phyloP scores from a whole-genome alignment of 2,797 vertebrate genomes.

The Pampus argenteus region DNA sequence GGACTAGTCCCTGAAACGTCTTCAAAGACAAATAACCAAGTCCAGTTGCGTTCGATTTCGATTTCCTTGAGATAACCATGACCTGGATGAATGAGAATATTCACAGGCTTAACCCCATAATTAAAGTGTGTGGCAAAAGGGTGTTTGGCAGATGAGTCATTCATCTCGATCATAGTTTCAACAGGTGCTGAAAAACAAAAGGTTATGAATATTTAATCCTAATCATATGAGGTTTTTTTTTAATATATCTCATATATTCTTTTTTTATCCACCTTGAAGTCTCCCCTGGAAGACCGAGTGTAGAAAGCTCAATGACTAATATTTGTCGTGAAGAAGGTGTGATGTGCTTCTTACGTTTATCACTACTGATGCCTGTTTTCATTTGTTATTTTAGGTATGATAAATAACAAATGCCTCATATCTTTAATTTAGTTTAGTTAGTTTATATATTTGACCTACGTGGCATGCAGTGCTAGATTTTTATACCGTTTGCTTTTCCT shows the following conservation, averaged over 20 bases:
- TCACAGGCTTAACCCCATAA: no score
- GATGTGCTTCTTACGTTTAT: conserved; percentile 40
- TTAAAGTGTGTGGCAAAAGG: background rate
- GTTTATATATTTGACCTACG: background rate
- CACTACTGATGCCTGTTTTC: conserved; percentile 36
- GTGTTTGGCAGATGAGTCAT: conserved; percentile 1
- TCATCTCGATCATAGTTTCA: conserved; percentile 22
- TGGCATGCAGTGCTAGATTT: background rate
- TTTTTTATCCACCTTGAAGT: conserved; percentile 24
- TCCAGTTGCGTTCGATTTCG: no score
- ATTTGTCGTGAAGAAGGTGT: conserved; percentile 55
- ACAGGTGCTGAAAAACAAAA: background rate
- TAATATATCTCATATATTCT: background rate
- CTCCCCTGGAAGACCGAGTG: conserved; percentile 26
- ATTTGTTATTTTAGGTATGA: conserved; percentile 38
- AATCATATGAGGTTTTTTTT: background rate
- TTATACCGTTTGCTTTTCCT: background rate
- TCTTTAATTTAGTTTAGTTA: background rate
- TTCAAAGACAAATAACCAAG: no score
- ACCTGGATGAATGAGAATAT: no score
- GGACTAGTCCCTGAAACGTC: no score
- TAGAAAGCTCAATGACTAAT: conserved; percentile 31
- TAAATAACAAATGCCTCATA: background rate
- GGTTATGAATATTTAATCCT: conserved; percentile 1
- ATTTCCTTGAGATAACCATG: no score